These are phyloP conservation scores for Dicyrtoma fusca DNA, from an alignment of 2,888 invertebrate species.

Conservation along the genomic window DNA sequence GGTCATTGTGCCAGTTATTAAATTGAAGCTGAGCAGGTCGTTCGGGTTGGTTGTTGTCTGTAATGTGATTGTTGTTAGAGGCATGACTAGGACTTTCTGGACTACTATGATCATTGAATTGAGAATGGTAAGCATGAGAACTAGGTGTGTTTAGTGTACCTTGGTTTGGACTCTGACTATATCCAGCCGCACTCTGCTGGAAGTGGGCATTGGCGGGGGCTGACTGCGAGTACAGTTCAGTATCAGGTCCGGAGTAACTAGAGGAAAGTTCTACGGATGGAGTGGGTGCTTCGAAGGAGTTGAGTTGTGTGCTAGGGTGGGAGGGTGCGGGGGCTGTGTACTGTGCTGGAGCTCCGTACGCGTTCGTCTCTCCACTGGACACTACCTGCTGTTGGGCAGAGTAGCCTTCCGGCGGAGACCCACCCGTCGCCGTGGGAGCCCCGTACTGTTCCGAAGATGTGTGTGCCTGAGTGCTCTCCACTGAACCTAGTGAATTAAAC, in stretches of 20 bases:
- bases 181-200: conserved; percentile 16
- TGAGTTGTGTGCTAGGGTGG: conserved; percentile 16
- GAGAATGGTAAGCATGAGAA: background rate
- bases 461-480: conserved; percentile 2
- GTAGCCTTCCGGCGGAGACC: background rate
- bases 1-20: background rate
- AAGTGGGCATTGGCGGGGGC: conserved; percentile 11
- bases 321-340: conserved; percentile 22
- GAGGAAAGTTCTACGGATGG: conserved; percentile 30
- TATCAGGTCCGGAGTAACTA: conserved; percentile 34
- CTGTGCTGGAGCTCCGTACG: conserved; percentile 16
- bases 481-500: conserved; percentile 20
- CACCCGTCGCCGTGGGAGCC: conserved; percentile 1
- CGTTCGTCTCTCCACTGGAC: background rate
- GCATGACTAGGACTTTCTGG: background rate
- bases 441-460: conserved; percentile 16
- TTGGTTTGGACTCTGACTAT: background rate
- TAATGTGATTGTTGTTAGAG: conserved; percentile 26
- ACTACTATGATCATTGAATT: background rate
- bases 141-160: conserved; percentile 7
- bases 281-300: conserved; percentile 13
- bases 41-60: conserved; percentile 2
- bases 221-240: conserved; percentile 22
- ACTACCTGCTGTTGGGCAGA: conserved; percentile 2
- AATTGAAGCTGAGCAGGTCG: conserved; percentile 3